phyloP scores from a whole-genome alignment of 2,797 vertebrate species.

The Corythornis leucogaster region DNA sequence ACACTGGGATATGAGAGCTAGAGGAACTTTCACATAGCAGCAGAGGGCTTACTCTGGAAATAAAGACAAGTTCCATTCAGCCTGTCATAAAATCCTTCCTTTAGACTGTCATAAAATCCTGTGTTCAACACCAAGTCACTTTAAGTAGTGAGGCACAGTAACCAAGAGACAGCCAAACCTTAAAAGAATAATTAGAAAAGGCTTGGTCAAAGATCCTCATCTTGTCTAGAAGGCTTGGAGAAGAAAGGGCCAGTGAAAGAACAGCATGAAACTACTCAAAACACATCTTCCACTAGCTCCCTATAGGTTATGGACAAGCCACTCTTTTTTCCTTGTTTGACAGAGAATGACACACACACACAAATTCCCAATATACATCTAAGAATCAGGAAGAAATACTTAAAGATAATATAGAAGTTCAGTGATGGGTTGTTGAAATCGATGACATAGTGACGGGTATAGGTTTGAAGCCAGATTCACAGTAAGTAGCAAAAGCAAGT shows the following conservation, averaged over 20 bases:
- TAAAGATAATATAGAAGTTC: background rate
- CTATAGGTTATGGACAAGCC: background rate
- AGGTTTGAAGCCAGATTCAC: background rate
- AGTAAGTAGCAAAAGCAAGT: background rate
- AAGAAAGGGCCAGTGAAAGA: background rate
- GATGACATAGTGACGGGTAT: background rate
- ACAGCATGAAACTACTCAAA: background rate
- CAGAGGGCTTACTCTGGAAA: background rate
- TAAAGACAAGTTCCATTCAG: background rate
- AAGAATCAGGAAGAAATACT: background rate
- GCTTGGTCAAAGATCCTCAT: background rate
- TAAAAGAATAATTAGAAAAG: background rate
- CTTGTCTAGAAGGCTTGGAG: background rate
- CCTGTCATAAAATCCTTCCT: background rate
- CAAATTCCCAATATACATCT: background rate
- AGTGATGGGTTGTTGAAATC: background rate
- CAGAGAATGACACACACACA: background rate
- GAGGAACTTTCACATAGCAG: background rate
- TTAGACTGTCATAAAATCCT: background rate
- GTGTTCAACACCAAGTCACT: background rate
- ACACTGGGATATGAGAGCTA: background rate
- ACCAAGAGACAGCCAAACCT: background rate
- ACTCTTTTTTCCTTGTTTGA: background rate
- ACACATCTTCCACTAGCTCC: background rate
- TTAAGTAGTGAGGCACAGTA: background rate